Evolutionary conservation across 1,140 invertebrate species (phyloP), one percentile per base, ranked within the genome.

Genomic region (Zeugodacus cucurbitae): DNA sequence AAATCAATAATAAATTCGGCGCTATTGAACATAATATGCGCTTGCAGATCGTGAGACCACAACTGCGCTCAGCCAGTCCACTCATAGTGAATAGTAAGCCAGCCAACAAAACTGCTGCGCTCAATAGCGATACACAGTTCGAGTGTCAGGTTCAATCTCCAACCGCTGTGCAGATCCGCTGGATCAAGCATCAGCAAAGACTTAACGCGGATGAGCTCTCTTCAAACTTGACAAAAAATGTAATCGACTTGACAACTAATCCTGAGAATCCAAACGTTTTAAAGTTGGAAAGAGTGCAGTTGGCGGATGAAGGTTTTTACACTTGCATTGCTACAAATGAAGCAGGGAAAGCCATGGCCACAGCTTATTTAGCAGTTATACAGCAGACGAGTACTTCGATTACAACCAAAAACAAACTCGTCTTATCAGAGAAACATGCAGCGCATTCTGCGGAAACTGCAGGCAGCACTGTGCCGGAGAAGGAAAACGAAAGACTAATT

Each of bases 301-400:
- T 96, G 88, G 96, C 96, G 78, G 97, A 98, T 91, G 96, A 97
- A 91, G 98, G 98, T 1, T 98, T 97, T 97, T 99, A 99, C 91
- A 97, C 97, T 0, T 99, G 98, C 91, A 95, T 98, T 3, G 98
- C 97, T 1, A 95, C 96, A 22, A 99, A 99, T 92, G 95, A 95
- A 85, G 94, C 98, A 4, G 98, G 98, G 0, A 94, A 95, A 54
- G 96, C 96, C 1, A 95, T 96, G 67, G 95, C 95, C 26, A 97
- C 96, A 90, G 98, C 97, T 29, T 98, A 97, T 93, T 94, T 99
- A 2, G 95, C 94, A 74, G 97, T 98, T 29, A 94, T 97, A 3
- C 96, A 97, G 91, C 95, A 26, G 10, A 67, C 54, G 29, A 59
- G 34, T 17, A 26, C 59, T 17, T 57, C 26, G 22, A 14, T 32